These are phyloP conservation scores for Coreoperca whiteheadi DNA, from an alignment of 2,113 vertebrate genomes.

Conservation along the genomic window DNA sequence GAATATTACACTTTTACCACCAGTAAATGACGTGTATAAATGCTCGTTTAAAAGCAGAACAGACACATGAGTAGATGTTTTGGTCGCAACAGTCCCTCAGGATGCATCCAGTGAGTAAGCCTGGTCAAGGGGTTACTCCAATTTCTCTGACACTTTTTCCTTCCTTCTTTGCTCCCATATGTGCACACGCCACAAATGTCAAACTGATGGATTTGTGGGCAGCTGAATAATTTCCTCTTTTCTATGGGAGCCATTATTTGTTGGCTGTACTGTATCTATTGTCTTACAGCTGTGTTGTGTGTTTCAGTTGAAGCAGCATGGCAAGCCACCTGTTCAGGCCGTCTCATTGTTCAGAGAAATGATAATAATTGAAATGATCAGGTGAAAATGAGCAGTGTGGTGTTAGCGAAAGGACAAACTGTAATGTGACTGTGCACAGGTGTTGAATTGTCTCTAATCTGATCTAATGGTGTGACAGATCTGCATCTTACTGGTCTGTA, in stretches of 20 bases:
- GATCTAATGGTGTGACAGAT: constrained; percentile 15
- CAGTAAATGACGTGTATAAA: constrained; percentile 3
- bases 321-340: constrained; percentile 23
- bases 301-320: constrained; percentile 11
- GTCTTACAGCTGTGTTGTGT: neutral
- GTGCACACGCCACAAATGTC: constrained; percentile 40
- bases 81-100: constrained; percentile 15
- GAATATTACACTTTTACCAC: neutral
- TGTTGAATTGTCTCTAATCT: neutral
- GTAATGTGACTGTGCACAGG: constrained; percentile 5
- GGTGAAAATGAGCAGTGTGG: neutral
- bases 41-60: neutral
- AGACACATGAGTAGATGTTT: neutral
- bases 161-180: neutral
- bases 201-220: constrained; percentile 35
- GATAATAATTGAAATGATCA: neutral
- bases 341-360: constrained; percentile 28
- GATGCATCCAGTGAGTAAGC: constrained; percentile 10
- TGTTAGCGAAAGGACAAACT: neutral
- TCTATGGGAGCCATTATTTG: constrained; percentile 2
- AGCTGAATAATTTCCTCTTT: constrained; percentile 15
- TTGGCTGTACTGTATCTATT: constrained; percentile 1
- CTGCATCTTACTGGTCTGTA: neutral
- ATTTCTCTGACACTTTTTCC: neutral
- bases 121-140: constrained; percentile 32